phyloP scores from a whole-genome alignment of 92 coral and sea anemone genomes.

The Virgularia gustaviana region DNA sequence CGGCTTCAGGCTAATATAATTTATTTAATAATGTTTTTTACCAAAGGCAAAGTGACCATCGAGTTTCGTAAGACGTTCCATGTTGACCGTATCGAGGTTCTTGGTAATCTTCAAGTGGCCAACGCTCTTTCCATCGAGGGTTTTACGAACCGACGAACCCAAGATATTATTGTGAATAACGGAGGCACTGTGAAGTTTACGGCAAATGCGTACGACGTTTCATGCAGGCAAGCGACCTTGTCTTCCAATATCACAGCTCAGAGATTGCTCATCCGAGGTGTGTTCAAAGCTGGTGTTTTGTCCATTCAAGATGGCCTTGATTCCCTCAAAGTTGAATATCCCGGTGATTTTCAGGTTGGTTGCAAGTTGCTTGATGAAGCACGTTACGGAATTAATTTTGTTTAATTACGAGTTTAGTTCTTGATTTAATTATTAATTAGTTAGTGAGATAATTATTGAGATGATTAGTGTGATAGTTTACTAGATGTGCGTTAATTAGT shows the following conservation, averaged over 20 bases:
- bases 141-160: conserved; percentile 1
- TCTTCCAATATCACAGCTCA: conserved; percentile 9
- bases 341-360: conserved; percentile 24
- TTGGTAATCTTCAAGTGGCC: conserved; percentile 39
- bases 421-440: no score
- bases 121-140: conserved; percentile 36
- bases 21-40: no score
- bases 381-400: no score
- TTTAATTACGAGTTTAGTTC: no score
- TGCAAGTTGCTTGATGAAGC: no score
- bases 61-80: conserved; percentile 9
- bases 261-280: conserved; percentile 1
- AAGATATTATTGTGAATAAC: conserved; percentile 20
- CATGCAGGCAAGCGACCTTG: neutral
- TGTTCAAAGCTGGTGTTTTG: conserved; percentile 17
- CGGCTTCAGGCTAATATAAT: no score
- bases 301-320: conserved; percentile 26
- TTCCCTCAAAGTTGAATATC: neutral
- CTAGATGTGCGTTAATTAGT: no score
- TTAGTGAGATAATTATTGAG: no score
- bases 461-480: no score
- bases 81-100: conserved; percentile 27
- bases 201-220: neutral
- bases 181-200: conserved; percentile 31
- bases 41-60: conserved; percentile 12